Base-by-base conservation (phyloP, 2,888 invertebrate species). In the Chrysodeixis includens region DNA sequence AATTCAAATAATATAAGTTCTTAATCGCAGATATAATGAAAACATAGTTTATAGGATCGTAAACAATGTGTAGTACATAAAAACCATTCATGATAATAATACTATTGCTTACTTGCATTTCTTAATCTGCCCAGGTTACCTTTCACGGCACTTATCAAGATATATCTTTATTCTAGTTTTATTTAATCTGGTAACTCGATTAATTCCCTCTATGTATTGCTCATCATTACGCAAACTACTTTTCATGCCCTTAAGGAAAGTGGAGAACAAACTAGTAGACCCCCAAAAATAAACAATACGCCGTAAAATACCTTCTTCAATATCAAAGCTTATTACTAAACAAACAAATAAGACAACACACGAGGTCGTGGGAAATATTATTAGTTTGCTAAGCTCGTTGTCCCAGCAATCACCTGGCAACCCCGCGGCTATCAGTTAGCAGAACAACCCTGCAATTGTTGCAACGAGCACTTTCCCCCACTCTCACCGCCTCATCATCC, bases 81-180 rank as follows among this genome's bases (percentile, higher is more conserved):
- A 53, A 69, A 22, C 57, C 53, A 58, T 67, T 67, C 54, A 78
- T 74, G 60, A 55, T 62, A 56, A 66, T 77, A 71, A 69, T 66
- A 59, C 55, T 51, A 12, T 49, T 60, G 26, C 46, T 62, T 62
- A 60, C 30, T n/a, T n/a, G n/a, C n/a, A n/a, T 6, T 8, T 9
- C 66, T 53, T 52, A 49, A 46, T 20, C 18, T 14, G 14, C 30
- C 9, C 14, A 52, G 52, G 5, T 60, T 49, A 22, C 30, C 71
- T 71, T 63, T 71, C 54, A 69, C 59, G 51, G 20, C 40, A 20
- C 22, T 44, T 44, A 44, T 35, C 5, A 1, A 35, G 35, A 12
- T 3, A 14, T 35, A 12, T 14, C 14, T 9, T 32, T 32, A 10
- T 32, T 10, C 14, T 35, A 9, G 14, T 14, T 35, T 8, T 32